Conservation (phyloP, 2,113 vertebrate species). For the Hydrolagus affinis region DNA sequence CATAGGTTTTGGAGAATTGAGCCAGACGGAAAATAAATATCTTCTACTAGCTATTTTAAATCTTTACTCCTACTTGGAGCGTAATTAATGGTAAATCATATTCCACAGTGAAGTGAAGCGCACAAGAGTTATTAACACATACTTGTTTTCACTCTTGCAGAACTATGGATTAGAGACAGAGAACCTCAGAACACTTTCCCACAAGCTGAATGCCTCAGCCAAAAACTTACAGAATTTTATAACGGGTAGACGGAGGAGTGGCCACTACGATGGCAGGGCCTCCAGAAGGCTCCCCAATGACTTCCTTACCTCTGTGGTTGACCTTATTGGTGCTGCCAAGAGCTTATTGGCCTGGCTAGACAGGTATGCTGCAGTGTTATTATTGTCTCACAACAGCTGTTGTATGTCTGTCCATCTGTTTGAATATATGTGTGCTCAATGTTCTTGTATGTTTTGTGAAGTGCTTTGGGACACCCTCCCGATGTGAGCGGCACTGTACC, state of each 20-base stretch:
- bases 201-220: constrained; percentile 78
- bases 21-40: not conserved
- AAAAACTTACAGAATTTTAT: constrained; percentile 90
- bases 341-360: constrained; percentile 84
- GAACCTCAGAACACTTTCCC: constrained; percentile 77
- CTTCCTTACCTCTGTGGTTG: constrained; percentile 78
- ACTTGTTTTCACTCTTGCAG: constrained; percentile 50
- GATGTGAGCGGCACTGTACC: too few species aligned
- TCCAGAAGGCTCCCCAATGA: constrained; percentile 75
- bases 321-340: constrained; percentile 82
- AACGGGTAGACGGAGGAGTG: constrained; percentile 73
- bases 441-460: too few species aligned
- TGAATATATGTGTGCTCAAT: not conserved
- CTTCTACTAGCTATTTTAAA: not conserved
- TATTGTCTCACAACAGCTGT: not conserved
- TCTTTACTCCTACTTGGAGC: not conserved
- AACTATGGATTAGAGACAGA: constrained; percentile 82
- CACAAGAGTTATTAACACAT: constrained; percentile 33
- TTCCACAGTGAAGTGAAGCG: too few species aligned
- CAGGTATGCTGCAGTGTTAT: constrained; percentile 57
- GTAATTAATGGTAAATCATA: not conserved
- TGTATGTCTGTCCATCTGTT: not conserved
- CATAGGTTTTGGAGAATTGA: not conserved
- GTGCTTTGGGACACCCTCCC: too few species aligned
- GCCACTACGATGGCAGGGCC: constrained; percentile 72